These are phyloP conservation scores for Elephantulus edwardii DNA, from an alignment of 2,113 vertebrate genomes.

Conservation along the genomic window DNA sequence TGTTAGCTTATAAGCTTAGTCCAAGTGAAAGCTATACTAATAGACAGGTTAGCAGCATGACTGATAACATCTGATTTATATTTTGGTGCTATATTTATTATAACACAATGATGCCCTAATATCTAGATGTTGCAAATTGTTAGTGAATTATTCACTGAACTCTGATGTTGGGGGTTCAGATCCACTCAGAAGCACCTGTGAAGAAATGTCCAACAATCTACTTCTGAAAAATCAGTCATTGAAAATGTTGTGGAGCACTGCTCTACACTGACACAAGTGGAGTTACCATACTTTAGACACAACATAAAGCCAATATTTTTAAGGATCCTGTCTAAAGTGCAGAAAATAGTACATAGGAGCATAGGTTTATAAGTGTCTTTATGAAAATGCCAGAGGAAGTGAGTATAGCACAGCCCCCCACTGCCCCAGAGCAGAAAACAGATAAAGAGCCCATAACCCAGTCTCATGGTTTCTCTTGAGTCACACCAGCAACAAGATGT, in stretches of 20 bases:
- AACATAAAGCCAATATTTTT: no score
- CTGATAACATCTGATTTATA: constrained; percentile 4
- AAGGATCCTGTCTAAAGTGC: no score
- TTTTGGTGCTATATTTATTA: not conserved
- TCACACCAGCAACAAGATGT: no score
- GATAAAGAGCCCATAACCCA: no score
- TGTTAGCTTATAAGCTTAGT: not conserved
- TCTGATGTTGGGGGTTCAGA: not conserved
- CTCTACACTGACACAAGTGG: not conserved
- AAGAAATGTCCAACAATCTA: not conserved
- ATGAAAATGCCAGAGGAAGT: no score
- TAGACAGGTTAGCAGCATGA: no score
- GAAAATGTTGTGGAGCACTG: not conserved
- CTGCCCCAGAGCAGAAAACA: no score
- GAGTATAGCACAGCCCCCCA: no score
- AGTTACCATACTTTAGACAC: no score
- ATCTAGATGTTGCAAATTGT: not conserved
- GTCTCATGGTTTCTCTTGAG: no score
- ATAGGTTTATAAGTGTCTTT: no score
- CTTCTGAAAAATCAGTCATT: not conserved
- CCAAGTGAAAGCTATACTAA: not conserved
- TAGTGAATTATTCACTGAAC: not conserved
- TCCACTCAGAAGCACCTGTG: not conserved
- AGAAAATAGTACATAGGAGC: no score
- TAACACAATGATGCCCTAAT: not conserved